These are phyloP conservation scores for Onychomys torridus DNA, from an alignment of 2,797 vertebrate species.

Conservation along the genomic window DNA sequence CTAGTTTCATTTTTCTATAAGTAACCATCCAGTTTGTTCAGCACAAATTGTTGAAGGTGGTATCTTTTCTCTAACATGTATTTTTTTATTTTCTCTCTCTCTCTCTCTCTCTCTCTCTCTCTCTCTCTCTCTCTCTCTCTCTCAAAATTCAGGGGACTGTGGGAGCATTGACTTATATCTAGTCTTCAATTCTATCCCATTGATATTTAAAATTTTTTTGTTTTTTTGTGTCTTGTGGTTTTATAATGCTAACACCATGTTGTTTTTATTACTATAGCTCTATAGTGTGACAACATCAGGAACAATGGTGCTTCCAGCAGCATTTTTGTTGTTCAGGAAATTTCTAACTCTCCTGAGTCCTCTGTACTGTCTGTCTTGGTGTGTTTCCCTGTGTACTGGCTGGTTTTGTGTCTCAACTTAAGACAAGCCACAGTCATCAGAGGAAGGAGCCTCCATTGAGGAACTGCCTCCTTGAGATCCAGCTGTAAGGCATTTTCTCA, in stretches of 20 bases:
- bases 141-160: not conserved
- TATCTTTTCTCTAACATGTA: not conserved
- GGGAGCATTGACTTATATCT: not conserved
- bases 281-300: not conserved
- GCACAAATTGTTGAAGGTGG: not conserved
- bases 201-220: not conserved
- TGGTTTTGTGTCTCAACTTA: not conserved
- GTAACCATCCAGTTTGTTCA: not conserved
- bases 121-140: too few relatives aligned
- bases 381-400: not conserved
- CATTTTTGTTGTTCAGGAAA: not conserved
- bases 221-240: not conserved
- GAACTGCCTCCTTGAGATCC: not conserved
- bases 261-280: not conserved
- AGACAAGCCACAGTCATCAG: not conserved
- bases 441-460: not conserved
- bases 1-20: not conserved
- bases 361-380: not conserved
- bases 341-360: not conserved
- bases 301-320: not conserved
- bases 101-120: too few relatives aligned
- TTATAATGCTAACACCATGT: not conserved
- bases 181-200: not conserved
- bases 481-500: not conserved
- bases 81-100: not conserved